Percentiles rank a stretch among this genome's conserved stretches.
These are phyloP conservation scores for Sebastes cheni DNA, from an alignment of 2,797 vertebrate species.

Conservation along the genomic window DNA sequence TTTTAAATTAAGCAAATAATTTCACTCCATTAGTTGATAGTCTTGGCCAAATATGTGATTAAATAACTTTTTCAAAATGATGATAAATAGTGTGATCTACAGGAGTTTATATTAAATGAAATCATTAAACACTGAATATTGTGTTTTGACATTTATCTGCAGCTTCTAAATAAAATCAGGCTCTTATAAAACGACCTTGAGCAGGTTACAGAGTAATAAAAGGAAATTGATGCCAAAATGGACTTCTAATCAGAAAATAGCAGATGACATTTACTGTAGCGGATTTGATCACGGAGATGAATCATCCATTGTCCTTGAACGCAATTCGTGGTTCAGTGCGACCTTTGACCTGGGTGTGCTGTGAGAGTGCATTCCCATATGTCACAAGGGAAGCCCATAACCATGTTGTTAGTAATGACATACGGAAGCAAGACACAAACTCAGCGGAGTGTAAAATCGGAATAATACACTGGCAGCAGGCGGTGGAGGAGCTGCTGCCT, in stretches of 20 bases:
- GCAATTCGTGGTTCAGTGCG: not conserved
- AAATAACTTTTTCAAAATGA: not conserved
- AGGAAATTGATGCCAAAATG: constrained; percentile 53
- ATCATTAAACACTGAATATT: constrained; percentile 26
- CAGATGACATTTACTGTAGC: constrained; percentile 28
- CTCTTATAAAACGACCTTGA: constrained; percentile 58
- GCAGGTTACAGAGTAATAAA: constrained; percentile 42
- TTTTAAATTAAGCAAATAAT: not conserved
- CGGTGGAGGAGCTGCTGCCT: constrained; percentile 8
- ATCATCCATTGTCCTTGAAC: constrained; percentile 51
- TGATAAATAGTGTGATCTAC: not conserved
- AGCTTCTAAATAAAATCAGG: constrained; percentile 30
- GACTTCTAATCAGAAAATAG: constrained; percentile 48
- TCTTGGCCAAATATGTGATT: not conserved
- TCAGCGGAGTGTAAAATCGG: constrained; percentile 53
- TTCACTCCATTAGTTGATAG: not conserved
- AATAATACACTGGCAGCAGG: constrained; percentile 30
- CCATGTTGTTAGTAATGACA: constrained; percentile 12
- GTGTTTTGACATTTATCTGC: constrained; percentile 41
- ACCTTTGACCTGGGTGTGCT: constrained; percentile 45
- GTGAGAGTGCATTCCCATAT: constrained; percentile 9
- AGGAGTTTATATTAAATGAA: constrained; percentile 6
- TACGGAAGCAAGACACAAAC: constrained; percentile 3
- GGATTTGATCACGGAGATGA: constrained; percentile 44
- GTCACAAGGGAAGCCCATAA: constrained; percentile 42